A percentile compares a stretch with the other conserved stretches of the same genome.
Conservation (phyloP, 2,888 invertebrate species). For the Philereme vetulata region DNA sequence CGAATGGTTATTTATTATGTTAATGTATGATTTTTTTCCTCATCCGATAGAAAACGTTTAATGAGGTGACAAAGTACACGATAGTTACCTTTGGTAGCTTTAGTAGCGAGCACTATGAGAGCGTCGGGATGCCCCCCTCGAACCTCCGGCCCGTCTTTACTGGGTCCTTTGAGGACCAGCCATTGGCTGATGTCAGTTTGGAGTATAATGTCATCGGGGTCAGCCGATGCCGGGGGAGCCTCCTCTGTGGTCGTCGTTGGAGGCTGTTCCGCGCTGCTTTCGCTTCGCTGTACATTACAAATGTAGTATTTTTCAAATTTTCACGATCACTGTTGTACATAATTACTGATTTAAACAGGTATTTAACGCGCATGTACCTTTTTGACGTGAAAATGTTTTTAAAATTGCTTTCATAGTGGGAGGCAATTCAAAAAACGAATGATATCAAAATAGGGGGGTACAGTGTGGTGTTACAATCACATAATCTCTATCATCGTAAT, state of each 20-base stretch:
- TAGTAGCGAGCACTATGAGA: conserved; percentile 97
- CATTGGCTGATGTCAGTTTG: conserved; percentile 92
- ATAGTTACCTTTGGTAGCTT: conserved; percentile 92
- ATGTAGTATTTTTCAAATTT: neutral
- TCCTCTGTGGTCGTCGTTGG: conserved; percentile 42
- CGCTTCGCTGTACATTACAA: conserved; percentile 58
- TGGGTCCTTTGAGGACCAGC: conserved; percentile 91
- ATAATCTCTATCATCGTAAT: too few relatives aligned
- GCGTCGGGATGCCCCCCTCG: conserved; percentile 97
- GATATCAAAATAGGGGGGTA: too few relatives aligned
- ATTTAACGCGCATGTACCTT: too few relatives aligned
- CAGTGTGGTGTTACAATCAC: too few relatives aligned
- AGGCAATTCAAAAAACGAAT: too few relatives aligned
- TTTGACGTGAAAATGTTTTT: too few relatives aligned
- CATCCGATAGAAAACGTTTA: conserved; percentile 14
- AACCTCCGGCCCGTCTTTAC: conserved; percentile 94
- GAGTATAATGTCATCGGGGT: conserved; percentile 86
- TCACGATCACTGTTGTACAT: neutral
- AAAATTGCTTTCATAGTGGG: too few relatives aligned
- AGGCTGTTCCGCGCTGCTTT: conserved; percentile 61
- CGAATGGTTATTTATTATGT: too few relatives aligned
- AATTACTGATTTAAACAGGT: too few relatives aligned
- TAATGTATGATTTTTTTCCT: conserved; percentile 14
- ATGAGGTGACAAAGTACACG: neutral
- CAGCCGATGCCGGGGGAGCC: conserved; percentile 46